These are phyloP conservation scores for Nemopilema nomurai DNA, from an alignment of 30 jellyfish, hydroid and myxozoan genomes.

Conservation along the genomic window DNA sequence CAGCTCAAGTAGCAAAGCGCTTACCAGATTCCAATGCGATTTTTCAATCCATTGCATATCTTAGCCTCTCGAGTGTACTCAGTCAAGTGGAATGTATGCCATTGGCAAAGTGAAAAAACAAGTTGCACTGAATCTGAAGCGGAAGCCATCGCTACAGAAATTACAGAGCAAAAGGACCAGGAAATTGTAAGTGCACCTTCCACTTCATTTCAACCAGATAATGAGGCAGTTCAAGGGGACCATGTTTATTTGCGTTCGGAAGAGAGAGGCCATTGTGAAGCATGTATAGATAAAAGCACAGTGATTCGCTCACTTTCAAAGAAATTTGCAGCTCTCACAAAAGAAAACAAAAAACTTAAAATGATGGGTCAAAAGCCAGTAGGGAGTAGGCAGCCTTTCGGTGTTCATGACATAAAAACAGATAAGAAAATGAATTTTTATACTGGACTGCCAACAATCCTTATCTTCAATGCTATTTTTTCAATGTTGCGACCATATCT, in stretches of 20 bases:
- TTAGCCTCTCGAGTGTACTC: too few relatives aligned
- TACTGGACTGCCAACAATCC: slow-evolving; percentile 2
- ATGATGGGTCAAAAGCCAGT: not conserved
- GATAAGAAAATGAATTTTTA: slow-evolving; percentile 10
- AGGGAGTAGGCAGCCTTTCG: not conserved
- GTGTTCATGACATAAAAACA: not conserved
- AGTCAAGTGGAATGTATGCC: not conserved
- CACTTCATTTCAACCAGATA: not conserved
- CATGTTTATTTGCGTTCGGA: not conserved
- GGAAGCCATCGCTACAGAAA: not conserved
- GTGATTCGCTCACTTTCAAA: slow-evolving; percentile 3
- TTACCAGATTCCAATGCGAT: too few relatives aligned
- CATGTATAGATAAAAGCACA: slow-evolving; percentile 1
- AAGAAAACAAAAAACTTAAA: slow-evolving; percentile 4
- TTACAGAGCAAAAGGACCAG: slow-evolving; percentile 11
- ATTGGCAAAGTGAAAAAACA: not conserved
- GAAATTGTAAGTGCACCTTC: slow-evolving; percentile 16
- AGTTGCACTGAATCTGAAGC: slow-evolving; percentile 2
- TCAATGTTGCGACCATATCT: slow-evolving; percentile 19
- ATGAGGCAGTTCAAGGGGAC: slow-evolving; percentile 15
- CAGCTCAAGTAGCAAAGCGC: too few relatives aligned
- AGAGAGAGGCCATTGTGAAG: slow-evolving; percentile 10
- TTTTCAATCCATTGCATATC: too few relatives aligned
- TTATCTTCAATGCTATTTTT: slow-evolving; percentile 31
- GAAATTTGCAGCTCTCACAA: not conserved